These are phyloP conservation scores for Melipona bicolor DNA, from an alignment of 2,888 invertebrate species.

Conservation along the genomic window DNA sequence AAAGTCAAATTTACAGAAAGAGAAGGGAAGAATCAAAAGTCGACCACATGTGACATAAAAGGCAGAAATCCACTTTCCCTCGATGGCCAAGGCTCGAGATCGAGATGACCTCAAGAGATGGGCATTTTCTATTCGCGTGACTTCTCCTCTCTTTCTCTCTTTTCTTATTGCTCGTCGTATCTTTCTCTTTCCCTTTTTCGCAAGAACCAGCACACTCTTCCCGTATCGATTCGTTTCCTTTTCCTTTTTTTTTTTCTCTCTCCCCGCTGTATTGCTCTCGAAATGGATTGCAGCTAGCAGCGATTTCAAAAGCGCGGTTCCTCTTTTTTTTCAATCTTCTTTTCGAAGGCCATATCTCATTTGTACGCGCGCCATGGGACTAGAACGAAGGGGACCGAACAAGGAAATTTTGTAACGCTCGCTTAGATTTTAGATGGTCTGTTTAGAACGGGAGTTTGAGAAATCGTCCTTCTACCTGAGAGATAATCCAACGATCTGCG, in stretches of 20 bases:
- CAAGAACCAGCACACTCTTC: slow-evolving; percentile 34
- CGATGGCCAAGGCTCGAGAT: slow-evolving; percentile 57
- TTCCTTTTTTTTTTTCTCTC: neutral
- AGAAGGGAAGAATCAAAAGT: slow-evolving; percentile 40
- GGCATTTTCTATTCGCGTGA: slow-evolving; percentile 45
- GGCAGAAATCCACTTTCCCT: slow-evolving; percentile 69
- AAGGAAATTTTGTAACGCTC: slow-evolving; percentile 19
- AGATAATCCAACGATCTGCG: slow-evolving; percentile 13
- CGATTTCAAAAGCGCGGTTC: slow-evolving; percentile 13
- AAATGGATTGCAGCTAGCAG: neutral
- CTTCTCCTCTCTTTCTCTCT: slow-evolving; percentile 17
- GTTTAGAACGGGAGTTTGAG: neutral
- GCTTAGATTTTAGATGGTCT: neutral
- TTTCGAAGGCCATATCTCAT: neutral
- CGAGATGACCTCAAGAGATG: slow-evolving; percentile 69
- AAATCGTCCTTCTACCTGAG: neutral
- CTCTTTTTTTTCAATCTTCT: neutral
- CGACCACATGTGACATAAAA: slow-evolving; percentile 49
- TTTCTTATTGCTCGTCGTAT: neutral
- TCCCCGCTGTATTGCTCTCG: too few relatives aligned
- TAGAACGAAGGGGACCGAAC: neutral
- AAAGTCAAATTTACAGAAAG: neutral
- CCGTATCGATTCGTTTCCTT: slow-evolving; percentile 40
- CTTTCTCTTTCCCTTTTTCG: slow-evolving; percentile 48
- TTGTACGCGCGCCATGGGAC: neutral